Conservation (phyloP, 2,797 vertebrate species). For the Karalla daura region DNA sequence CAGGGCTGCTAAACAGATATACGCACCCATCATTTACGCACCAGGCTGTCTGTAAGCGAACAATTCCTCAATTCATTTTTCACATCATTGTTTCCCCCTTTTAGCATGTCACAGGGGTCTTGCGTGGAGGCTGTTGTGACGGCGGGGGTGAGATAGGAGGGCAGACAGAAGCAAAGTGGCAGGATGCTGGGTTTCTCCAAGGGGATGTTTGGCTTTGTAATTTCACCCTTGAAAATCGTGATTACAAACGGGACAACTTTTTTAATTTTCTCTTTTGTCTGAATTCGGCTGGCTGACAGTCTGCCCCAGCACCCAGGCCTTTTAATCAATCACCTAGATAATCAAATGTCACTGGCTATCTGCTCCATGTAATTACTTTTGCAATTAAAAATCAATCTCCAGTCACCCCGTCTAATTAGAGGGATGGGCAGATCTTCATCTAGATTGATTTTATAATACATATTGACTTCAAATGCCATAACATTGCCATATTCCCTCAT, state of each 20-base stretch:
- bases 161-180: constrained; percentile 70
- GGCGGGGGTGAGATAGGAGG: constrained; percentile 77
- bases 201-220: constrained; percentile 95
- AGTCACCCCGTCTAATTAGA: constrained; percentile 99
- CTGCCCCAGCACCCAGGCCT: constrained; percentile 94
- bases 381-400: constrained; percentile 99
- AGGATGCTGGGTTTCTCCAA: constrained; percentile 78
- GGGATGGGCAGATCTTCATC: constrained; percentile 99
- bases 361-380: constrained; percentile 99
- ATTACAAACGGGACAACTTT: constrained; percentile 99
- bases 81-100: constrained; percentile 71
- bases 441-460: constrained; percentile 99
- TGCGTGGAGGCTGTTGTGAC: constrained; percentile 61
- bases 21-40: constrained; percentile 69
- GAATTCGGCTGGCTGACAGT: constrained; percentile 95
- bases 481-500: constrained; percentile 97
- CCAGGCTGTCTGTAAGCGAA: constrained; percentile 78
- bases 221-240: constrained; percentile 99
- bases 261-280: constrained; percentile 99
- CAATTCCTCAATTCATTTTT: constrained; percentile 86
- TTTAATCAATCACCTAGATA: constrained; percentile 99
- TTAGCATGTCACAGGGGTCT: constrained; percentile 61
- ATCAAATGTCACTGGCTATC: constrained; percentile 99
- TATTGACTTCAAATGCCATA: constrained; percentile 99
- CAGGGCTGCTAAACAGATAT: constrained; percentile 71